Percentiles rank a stretch among this genome's conserved stretches.
Evolutionary conservation across 1,140 invertebrate species (phyloP).

Genomic region (Cydia pomonella): DNA sequence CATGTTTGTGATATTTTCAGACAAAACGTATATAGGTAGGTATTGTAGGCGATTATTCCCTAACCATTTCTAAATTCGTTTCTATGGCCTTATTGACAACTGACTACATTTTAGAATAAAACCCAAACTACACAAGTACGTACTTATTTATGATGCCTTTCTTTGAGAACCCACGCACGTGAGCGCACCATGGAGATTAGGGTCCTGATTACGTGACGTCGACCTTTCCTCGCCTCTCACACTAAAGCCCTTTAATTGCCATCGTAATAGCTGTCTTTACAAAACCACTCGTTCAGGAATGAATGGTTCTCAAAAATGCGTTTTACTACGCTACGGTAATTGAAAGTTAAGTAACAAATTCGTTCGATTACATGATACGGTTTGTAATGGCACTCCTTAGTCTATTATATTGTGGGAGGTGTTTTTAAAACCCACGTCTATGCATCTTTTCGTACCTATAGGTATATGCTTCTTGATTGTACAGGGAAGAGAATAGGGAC

Average conservation of each 20-base stretch:
- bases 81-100: no score
- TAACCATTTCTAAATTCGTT: no score
- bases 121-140: not conserved
- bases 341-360: slow-evolving; percentile 26
- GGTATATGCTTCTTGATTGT: no score
- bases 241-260: slow-evolving; percentile 30
- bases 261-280: slow-evolving; percentile 13
- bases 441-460: slow-evolving; percentile 7
- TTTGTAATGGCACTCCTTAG: slow-evolving; percentile 37
- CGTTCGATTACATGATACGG: slow-evolving; percentile 34
- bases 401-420: slow-evolving; percentile 25
- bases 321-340: slow-evolving; percentile 15
- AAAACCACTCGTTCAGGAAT: slow-evolving; percentile 16
- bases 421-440: slow-evolving; percentile 33
- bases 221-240: slow-evolving; percentile 55
- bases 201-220: slow-evolving; percentile 68
- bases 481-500: no score
- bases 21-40: no score
- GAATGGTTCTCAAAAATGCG: slow-evolving; percentile 8
- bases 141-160: not conserved
- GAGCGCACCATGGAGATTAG: slow-evolving; percentile 67
- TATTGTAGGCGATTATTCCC: no score
- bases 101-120: not conserved
- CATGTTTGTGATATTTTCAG: no score
- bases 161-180: slow-evolving; percentile 60